Evolutionary conservation across 1,140 invertebrate genomes (phyloP).

Genomic region (Sitodiplosis mosellana): DNA sequence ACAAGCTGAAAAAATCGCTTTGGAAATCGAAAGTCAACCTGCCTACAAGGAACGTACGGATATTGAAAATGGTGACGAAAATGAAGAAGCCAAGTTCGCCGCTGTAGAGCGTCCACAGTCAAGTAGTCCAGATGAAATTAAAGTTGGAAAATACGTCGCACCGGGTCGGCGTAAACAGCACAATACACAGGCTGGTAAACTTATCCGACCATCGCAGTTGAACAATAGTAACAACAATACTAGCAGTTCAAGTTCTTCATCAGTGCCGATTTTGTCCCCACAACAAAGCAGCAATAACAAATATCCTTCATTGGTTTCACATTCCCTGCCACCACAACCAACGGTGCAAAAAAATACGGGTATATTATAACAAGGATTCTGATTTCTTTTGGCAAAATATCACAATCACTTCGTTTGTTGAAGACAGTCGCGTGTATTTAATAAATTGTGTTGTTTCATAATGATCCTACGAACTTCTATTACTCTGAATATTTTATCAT

Average conservation of each 20-base stretch:
- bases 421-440: too few relatives aligned
- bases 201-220: constrained; percentile 34
- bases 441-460: too few relatives aligned
- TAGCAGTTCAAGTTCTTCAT: background rate
- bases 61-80: constrained; percentile 77
- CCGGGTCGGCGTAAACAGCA: constrained; percentile 37
- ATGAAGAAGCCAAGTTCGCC: constrained; percentile 55
- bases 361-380: too few relatives aligned
- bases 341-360: constrained; percentile 13
- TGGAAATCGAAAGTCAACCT: constrained; percentile 74
- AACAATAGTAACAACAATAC: constrained; percentile 11
- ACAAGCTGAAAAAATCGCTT: constrained; percentile 70
- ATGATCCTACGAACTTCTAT: constrained; percentile 1
- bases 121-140: background rate
- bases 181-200: constrained; percentile 31
- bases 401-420: too few relatives aligned
- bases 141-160: constrained; percentile 41
- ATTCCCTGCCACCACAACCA: too few relatives aligned
- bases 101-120: constrained; percentile 38
- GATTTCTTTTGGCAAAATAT: too few relatives aligned
- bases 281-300: constrained; percentile 4
- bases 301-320: constrained; percentile 12
- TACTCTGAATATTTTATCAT: background rate
- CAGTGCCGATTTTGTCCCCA: constrained; percentile 5
- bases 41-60: constrained; percentile 60